A percentile compares a stretch with the other conserved stretches of the same genome.
These are phyloP conservation scores for Heteronetta atricapilla DNA, from an alignment of 2,113 vertebrate genomes.

Conservation along the genomic window DNA sequence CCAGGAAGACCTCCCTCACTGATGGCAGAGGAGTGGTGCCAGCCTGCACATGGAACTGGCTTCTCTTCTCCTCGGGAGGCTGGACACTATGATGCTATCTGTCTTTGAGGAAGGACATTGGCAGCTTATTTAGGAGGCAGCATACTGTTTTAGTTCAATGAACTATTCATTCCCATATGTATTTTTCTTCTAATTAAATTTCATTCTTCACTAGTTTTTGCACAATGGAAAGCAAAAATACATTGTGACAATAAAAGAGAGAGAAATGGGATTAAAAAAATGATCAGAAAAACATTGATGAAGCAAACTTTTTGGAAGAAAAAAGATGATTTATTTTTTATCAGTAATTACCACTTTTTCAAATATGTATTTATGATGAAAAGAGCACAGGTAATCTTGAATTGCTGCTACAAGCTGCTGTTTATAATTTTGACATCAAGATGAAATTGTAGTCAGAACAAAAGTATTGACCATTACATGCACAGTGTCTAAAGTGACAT, in stretches of 20 bases:
- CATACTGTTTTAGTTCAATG: not conserved
- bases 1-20: not conserved
- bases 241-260: not conserved
- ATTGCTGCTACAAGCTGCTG: not conserved
- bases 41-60: not conserved
- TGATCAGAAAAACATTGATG: not conserved
- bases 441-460: not conserved
- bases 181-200: not conserved
- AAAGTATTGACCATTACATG: not conserved
- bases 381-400: not conserved
- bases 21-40: fast-evolving
- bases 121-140: not conserved
- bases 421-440: not conserved
- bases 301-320: not conserved
- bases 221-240: not conserved
- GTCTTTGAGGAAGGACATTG: not conserved
- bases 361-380: not conserved
- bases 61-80: not conserved
- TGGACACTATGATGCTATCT: too few relatives aligned
- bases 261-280: not conserved
- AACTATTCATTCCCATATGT: not conserved
- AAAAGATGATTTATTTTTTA: not conserved
- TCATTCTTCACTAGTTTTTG: not conserved
- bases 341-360: not conserved
- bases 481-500: not conserved